Percentiles rank a stretch among this genome's conserved stretches.
These are phyloP conservation scores for Bombus impatiens DNA, from an alignment of 1,140 invertebrate species.

Conservation along the genomic window DNA sequence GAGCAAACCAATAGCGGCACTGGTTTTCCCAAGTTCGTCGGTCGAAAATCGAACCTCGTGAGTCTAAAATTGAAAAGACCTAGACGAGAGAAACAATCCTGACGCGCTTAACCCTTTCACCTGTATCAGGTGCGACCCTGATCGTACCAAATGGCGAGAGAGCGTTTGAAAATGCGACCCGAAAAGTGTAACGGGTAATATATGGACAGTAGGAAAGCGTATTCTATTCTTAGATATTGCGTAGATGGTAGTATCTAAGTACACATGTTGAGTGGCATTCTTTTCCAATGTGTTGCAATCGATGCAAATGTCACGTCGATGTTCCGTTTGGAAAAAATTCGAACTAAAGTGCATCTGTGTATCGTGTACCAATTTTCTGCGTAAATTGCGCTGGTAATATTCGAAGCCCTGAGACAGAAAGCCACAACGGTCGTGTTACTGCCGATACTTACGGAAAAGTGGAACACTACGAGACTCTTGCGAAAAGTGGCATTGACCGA, in stretches of 20 bases:
- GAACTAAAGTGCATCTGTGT: background rate
- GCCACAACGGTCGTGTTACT: background rate
- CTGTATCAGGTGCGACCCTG: background rate
- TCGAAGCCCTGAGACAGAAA: background rate
- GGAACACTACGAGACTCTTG: background rate
- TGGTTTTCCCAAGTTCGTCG: background rate
- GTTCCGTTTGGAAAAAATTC: background rate
- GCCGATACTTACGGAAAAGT: background rate
- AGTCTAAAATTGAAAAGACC: too few relatives aligned
- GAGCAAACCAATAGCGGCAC: background rate
- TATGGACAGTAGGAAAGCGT: background rate
- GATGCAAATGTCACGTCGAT: background rate
- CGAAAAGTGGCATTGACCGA: slow-evolving; percentile 72
- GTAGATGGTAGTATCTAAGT: background rate
- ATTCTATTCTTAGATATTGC: slow-evolving; percentile 8
- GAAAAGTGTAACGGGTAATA: background rate
- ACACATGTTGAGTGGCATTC: background rate
- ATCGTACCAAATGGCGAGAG: too few relatives aligned
- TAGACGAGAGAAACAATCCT: slow-evolving; percentile 14
- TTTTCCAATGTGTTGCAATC: background rate
- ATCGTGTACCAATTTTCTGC: background rate
- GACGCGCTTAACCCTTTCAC: slow-evolving; percentile 31
- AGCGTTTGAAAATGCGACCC: background rate
- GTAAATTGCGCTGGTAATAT: too few relatives aligned
- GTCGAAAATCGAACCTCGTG: background rate